Evolutionary conservation across 30 jellyfish, hydroid and myxozoan genomes (phyloP), one percentile per base, ranked within the genome.

Genomic region (Aurelia aurita complex sp. Pacific): DNA sequence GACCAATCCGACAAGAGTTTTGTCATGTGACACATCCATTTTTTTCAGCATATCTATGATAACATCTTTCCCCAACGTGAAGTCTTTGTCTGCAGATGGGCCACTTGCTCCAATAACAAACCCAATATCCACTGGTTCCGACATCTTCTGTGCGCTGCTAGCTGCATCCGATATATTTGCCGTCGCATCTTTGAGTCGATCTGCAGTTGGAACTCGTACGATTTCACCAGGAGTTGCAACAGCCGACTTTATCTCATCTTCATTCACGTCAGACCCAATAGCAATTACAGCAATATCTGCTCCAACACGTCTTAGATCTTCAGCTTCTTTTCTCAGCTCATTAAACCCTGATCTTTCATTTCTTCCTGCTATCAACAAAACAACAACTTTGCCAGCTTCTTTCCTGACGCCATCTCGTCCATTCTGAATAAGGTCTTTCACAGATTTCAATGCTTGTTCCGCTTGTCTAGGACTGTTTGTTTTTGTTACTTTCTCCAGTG

Each of bases 41-140:
- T 53, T 46, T 43, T 53, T 54, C 67, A 85, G 32, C 77, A 85
- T 65, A 19, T n/a, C 83, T 38, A 46, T 86, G 2, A 77, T 66
- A 42, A 67, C 69, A 2, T 77, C 77, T 52, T 77, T 77, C 54
- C 75, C 92, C 73, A 73, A n/a, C n/a, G 29, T 33, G 67, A 76
- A 86, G 69, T 51, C 77, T 61, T 55, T 69, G n/a, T 35, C 96
- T 66, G 85, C 85, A 64, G 68, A 35, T 29, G 42, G 62, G 38
- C 90, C 96, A 68, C 36, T 63, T 54, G 96, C 81, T 34, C 96
- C 96, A 33, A 86, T 19, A 10, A 86, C 62, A 73, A 86, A 70
- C 3, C 85, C 90, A 50, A 86, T 38, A 78, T 86, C 96, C 62
- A 63, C 34, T 66, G 81, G 67, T 18, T n/a, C 62, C 59, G 81